Base-by-base conservation (phyloP, 2,888 invertebrate species). In the Melitaea athalia region DNA sequence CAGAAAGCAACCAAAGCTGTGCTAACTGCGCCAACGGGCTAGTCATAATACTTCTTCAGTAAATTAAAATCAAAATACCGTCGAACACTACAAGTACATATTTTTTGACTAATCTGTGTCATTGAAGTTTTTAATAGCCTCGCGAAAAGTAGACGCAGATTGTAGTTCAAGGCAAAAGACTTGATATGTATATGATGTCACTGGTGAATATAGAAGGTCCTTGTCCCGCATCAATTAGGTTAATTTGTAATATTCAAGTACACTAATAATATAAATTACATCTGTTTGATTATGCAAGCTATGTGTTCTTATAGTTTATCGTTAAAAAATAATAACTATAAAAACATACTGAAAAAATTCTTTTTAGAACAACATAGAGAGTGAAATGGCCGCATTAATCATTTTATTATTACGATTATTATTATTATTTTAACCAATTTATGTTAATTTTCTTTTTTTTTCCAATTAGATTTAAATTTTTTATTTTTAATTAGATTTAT, bases 131-230 rank as follows among this genome's bases (percentile, higher is more conserved):
- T 57, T 59, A 49, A 42, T 60, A 57, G 61, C 63, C 38, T 64
- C 17, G 60, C 38, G 75, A 76, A 74, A 77, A 72, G 68, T 70
- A 73, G 74, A 75, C 53, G 38, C 68, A 76, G 74, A 77, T 78
- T 74, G 69, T 72, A 72, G 77, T 74, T 80, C 83, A 85, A 84
- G 84, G 83, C 74, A 75, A 71, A 71, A 69, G 64, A 75, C 72
- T 61, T 69, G 64, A 69, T 68, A 45, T 45, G 79, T 38, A 38
- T 38, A 38, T 85, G 84, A 86, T 85, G 82, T 86, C 84, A 85
- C 79, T 76, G 70, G 68, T 63, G 64, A 68, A 72, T 73, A 79
- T 75, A 72, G 68, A 74, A 76, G 77, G 75, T 76, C 74, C 69
- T 78, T 81, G 73, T 77, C 77, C 74, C 71, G 72, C 74, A 71